A percentile compares a stretch with the other conserved stretches of the same genome.
Conservation (phyloP, 2,797 vertebrate genomes). For the Hydrophis major region DNA sequence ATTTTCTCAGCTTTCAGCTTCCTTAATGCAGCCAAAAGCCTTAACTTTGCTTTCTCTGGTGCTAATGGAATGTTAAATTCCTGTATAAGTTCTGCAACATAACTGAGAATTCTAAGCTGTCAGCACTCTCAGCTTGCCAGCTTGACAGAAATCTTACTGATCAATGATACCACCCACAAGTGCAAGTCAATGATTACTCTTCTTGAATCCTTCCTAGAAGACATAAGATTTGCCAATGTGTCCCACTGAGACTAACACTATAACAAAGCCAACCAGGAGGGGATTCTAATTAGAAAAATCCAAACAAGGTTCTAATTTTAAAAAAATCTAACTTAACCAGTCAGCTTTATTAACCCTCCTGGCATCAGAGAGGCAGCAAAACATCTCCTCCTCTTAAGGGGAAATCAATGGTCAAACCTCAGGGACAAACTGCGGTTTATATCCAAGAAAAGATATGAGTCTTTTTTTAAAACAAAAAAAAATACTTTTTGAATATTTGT, state of each 20-base stretch:
- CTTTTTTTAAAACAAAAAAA: neutral
- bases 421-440: neutral
- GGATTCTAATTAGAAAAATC: neutral
- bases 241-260: neutral
- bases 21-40: neutral
- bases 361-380: neutral
- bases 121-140: neutral
- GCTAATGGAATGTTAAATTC: neutral
- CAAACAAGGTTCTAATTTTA: neutral
- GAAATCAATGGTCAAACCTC: neutral
- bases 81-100: neutral
- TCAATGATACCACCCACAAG: neutral
- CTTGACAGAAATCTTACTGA: neutral
- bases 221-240: neutral
- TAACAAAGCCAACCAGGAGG: neutral
- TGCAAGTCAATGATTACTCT: neutral
- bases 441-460: neutral
- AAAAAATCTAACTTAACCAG: neutral
- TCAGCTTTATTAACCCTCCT: neutral
- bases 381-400: neutral
- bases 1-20: neutral
- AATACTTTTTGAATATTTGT: neutral
- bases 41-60: neutral
- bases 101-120: neutral
- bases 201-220: neutral